Base-by-base conservation (phyloP, 2,888 invertebrate species). In the Drosophila pullipes region DNA sequence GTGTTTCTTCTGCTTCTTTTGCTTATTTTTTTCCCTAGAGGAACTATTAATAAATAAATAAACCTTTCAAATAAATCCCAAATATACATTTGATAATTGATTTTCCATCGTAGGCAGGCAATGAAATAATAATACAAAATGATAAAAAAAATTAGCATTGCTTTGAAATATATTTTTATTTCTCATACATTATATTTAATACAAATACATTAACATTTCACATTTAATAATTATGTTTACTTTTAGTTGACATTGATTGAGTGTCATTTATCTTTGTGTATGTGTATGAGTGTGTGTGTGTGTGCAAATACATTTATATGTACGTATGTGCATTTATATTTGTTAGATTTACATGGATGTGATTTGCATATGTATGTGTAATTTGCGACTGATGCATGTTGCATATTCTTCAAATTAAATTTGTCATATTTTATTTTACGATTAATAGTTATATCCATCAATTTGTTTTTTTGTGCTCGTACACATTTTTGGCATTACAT, bases 161-260 rank as follows among this genome's bases (percentile, higher is more conserved):
- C 39, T 77, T 76, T 77, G 25, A 47, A 64, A 37, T 69, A 74
- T 54, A 49, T 58, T 71, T 79, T 74, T 87, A 74, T 82, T 81
- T 72, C 62, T 73, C 80, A 73, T 90, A 83, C 82, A 85, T 83
- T 72, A 62, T 69, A 65, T 83, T 83, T 74, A 89, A 86, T 86
- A 88, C 90, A 83, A 89, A 86, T 89, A 90, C 87, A 83, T 88
- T 83, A 90, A 88, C 87, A 88, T 82, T 83, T 88, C 78, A 90
- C 90, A 88, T 90, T 83, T 83, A 90, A 76, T 90, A 79, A 79
- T 81, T 83, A 84, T 80, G 82, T 89, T 89, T 86, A 85, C 73
- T 80, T 68, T 81, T 71, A 76, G 73, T 82, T 88, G 78, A 72
- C 80, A 69, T 87, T 88, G 90, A 90, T 88, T 88, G 87, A 82